Conservation (phyloP, 2,797 vertebrate genomes). For the Mormyrops boulengeri region DNA sequence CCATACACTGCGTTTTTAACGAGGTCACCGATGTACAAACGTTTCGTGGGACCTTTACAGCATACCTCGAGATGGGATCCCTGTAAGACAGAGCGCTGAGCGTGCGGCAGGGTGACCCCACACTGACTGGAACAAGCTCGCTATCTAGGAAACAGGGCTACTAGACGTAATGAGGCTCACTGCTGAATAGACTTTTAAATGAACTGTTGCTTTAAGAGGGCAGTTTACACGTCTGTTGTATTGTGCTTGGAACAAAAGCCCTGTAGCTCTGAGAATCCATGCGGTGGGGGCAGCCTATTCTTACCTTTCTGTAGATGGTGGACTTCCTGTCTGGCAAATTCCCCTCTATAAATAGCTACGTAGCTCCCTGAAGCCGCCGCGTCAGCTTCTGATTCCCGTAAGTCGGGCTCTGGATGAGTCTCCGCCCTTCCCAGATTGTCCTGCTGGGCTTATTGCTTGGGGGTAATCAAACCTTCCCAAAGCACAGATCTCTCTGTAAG, state of each 20-base stretch:
- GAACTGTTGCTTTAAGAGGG: not conserved
- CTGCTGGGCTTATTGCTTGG: not conserved
- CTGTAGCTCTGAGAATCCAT: not conserved
- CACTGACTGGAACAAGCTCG: not conserved
- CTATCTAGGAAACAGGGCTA: not conserved
- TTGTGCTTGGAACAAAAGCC: slow-evolving; percentile 14
- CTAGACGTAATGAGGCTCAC: not conserved
- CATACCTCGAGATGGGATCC: not conserved
- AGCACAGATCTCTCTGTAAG: not conserved
- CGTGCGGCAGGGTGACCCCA: not conserved
- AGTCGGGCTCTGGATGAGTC: slow-evolving; percentile 23
- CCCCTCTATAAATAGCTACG: slow-evolving; percentile 27
- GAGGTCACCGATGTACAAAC: not conserved
- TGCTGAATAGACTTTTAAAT: slow-evolving; percentile 1
- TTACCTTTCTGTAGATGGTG: not conserved
- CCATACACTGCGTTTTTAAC: not conserved
- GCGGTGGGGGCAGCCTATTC: not conserved
- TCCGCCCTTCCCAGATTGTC: slow-evolving; percentile 23
- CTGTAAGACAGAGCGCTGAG: not conserved
- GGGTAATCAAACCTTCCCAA: not conserved
- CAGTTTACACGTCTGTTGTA: slow-evolving; percentile 17
- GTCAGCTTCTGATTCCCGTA: slow-evolving; percentile 30
- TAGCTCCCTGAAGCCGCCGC: slow-evolving; percentile 18
- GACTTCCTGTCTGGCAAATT: slow-evolving; percentile 39
- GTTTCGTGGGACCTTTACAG: not conserved